These are phyloP conservation scores for Nemopilema nomurai DNA, from an alignment of 30 jellyfish, hydroid and myxozoan genomes.

Conservation along the genomic window DNA sequence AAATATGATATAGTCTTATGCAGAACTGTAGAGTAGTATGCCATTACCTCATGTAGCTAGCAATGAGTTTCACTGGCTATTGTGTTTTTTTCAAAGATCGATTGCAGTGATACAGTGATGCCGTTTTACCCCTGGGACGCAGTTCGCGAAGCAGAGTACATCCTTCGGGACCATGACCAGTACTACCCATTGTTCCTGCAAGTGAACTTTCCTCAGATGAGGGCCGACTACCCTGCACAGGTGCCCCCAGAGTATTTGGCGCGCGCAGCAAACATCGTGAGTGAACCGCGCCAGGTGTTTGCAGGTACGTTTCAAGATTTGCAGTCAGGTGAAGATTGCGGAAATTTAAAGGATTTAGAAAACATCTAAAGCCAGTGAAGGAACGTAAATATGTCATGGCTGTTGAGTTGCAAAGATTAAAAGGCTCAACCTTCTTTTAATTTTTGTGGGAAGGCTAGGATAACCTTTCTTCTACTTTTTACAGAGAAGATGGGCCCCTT, in stretches of 20 bases:
- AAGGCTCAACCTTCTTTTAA: no score
- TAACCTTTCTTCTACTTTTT: background rate
- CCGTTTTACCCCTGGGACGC: constrained; percentile 99
- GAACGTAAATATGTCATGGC: no score
- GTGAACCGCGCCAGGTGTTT: constrained; percentile 86
- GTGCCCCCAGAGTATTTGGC: constrained; percentile 86
- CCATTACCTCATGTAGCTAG: no score
- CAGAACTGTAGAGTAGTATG: no score
- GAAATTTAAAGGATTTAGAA: no score
- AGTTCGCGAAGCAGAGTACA: constrained; percentile 89
- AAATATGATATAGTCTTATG: no score
- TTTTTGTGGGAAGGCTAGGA: background rate
- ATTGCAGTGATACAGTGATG: constrained; percentile 83
- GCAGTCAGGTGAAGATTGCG: background rate
- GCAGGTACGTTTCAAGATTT: constrained; percentile 65
- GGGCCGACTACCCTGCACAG: constrained; percentile 92
- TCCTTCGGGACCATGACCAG: constrained; percentile 91
- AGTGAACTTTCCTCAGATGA: constrained; percentile 92
- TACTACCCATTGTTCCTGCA: constrained; percentile 86
- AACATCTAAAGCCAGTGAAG: no score
- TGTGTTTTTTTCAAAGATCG: constrained; percentile 58
- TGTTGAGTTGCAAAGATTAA: no score
- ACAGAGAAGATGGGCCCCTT: background rate
- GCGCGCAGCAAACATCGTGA: constrained; percentile 72
- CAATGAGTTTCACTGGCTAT: no score